Evolutionary conservation across 2,797 vertebrate genomes (phyloP).

Genomic region (Sebastolobus altivelis): DNA sequence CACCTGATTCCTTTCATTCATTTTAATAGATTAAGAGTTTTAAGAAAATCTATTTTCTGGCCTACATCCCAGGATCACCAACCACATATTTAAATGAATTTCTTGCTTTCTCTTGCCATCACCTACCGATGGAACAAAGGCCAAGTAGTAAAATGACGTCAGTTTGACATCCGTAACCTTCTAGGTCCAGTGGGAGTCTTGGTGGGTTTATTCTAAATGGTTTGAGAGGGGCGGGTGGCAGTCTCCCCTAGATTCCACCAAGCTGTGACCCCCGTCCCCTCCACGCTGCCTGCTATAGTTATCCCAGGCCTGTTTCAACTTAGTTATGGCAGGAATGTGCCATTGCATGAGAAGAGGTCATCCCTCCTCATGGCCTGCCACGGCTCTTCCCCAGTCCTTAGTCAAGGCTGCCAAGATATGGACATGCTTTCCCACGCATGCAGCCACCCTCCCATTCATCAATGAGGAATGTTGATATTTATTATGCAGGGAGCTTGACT

Average conservation of each 20-base stretch:
- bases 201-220: conserved; percentile 23
- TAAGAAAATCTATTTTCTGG: not conserved
- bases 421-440: conserved; percentile 66
- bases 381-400: conserved; percentile 43
- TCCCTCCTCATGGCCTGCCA: conserved; percentile 48
- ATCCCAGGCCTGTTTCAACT: conserved; percentile 75
- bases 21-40: conserved; percentile 10
- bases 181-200: conserved; percentile 5
- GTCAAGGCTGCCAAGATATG: conserved; percentile 58
- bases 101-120: conserved; percentile 8
- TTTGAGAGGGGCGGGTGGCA: conserved; percentile 30
- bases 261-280: conserved; percentile 37
- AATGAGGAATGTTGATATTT: conserved; percentile 47
- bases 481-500: conserved; percentile 30
- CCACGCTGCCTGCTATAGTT: conserved; percentile 68
- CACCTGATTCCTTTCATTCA: not conserved
- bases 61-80: not conserved
- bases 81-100: not conserved
- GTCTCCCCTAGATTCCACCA: conserved; percentile 53
- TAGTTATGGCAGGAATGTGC: conserved; percentile 81
- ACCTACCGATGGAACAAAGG: conserved; percentile 23
- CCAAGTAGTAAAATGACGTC: conserved; percentile 15
- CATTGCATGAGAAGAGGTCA: conserved; percentile 82
- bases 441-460: conserved; percentile 34
- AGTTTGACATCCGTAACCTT: conserved; percentile 39